Percentiles rank a stretch among this genome's conserved stretches.
Evolutionary conservation across 2,113 vertebrate species (phyloP).

Genomic region (Damaliscus lunatus): DNA sequence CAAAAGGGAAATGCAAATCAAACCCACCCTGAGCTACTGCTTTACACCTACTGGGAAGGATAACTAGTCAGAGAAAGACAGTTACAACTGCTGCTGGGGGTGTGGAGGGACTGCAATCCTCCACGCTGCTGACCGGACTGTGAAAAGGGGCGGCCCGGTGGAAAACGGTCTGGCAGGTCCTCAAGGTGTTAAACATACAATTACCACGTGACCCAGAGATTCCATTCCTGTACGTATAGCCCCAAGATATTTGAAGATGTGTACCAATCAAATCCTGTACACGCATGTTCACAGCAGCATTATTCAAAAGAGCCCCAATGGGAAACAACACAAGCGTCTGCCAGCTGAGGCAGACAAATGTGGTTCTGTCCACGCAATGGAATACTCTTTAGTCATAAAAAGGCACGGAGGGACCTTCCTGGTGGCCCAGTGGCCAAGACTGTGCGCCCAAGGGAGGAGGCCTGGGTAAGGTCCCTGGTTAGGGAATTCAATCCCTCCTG

Average conservation of each 20-base stretch:
- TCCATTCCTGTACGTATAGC: background rate
- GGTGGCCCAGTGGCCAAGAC: background rate
- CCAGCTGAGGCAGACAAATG: background rate
- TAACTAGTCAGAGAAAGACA: background rate
- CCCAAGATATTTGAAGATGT: background rate
- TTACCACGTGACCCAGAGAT: background rate
- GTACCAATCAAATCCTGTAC: background rate
- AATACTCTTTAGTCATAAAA: background rate
- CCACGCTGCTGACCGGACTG: fast-evolving
- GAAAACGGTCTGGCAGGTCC: background rate
- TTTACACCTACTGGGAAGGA: background rate
- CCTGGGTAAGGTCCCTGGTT: background rate
- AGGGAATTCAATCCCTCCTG: background rate
- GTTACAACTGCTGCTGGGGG: background rate
- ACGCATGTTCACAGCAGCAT: background rate
- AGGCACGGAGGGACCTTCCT: background rate
- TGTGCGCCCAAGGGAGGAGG: background rate
- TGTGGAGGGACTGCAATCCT: background rate
- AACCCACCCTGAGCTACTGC: background rate
- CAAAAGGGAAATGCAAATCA: background rate
- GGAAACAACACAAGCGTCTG: background rate
- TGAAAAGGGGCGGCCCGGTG: fast-evolving
- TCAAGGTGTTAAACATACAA: background rate
- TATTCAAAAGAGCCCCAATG: background rate
- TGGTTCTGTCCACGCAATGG: background rate